A percentile compares a stretch with the other conserved stretches of the same genome.
Evolutionary conservation across 2,888 invertebrate genomes (phyloP).

Genomic region (Laothoe populi): DNA sequence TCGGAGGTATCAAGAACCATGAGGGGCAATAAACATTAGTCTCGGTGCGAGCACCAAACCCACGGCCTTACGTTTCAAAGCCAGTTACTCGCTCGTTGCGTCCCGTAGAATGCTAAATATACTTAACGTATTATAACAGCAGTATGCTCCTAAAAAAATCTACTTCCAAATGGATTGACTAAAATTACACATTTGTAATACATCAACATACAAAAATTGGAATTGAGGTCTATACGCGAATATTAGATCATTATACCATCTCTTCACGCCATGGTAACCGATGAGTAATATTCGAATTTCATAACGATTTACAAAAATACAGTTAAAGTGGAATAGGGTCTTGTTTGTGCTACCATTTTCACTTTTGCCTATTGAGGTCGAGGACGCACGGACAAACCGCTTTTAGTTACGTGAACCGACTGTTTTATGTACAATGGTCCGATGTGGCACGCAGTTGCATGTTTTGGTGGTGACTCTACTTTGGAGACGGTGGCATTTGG

Average conservation of each 20-base stretch:
- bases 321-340: conserved; percentile 29
- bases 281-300: conserved; percentile 37
- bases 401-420: conserved; percentile 55
- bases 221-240: neutral
- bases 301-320: conserved; percentile 46
- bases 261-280: neutral
- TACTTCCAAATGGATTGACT: no score
- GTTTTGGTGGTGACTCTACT: conserved; percentile 18
- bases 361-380: conserved; percentile 73
- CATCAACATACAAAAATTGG: no score
- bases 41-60: no score
- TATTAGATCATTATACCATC: conserved; percentile 7
- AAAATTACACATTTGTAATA: no score
- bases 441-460: conserved; percentile 34
- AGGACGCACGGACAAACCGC: conserved; percentile 58
- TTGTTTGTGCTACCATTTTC: conserved; percentile 66
- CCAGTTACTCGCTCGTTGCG: no score
- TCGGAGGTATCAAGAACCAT: no score
- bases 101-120: no score
- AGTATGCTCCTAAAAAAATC: no score
- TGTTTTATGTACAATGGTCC: conserved; percentile 34
- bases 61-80: no score
- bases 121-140: no score
- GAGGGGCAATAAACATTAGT: no score
- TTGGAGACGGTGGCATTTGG: conserved; percentile 6